Evolutionary conservation across 2,113 vertebrate genomes (phyloP), one percentile per base, ranked within the genome.

Genomic region (Sciurus niger): DNA sequence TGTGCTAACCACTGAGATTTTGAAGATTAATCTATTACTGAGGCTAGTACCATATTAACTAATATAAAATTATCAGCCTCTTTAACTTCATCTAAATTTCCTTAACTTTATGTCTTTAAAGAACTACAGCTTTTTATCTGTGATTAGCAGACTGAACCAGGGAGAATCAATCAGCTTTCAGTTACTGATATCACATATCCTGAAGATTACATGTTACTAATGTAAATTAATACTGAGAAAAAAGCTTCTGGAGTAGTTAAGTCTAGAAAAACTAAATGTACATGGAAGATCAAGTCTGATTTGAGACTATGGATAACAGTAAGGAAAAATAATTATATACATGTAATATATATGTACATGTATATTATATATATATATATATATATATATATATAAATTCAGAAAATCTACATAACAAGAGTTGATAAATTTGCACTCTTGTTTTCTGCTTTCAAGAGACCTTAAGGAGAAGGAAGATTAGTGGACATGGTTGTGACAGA

Each of bases 181-280:
- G 43, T 43, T 37, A 85, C 92, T 55, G 32, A 87, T 58, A 78
- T 14, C 3, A 79, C 43, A 43, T 70, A 85, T 48, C 67, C 65
- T 82, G 77, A 94, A 94, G 16, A 80, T 55, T 51, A 80, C 85
- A 14, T 85, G 2, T 60, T 63, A 89, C n/a, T 92, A 73, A 89
- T 51, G 9, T 92, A 96, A 96, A 92, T 73, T 43, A 89, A 93
- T 25, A 80, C 9, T 13, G 74, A 84, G 37, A 4, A 18, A 83
- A 37, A 90, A 76, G 30, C 43, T 92, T 87, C 77, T 48, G 55
- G 46, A 79, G 30, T 51, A n/a, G 51, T 95, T 90, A 92, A 48
- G 4, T 78, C 83, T 73, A 72, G n/a, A 91, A 90, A 93, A 86
- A 86, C 28, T 84, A 8, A 83, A 90, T 78, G 83, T 87, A 51